Conservation (phyloP, 2,888 invertebrate species). For the Coleophora flavipennella region DNA sequence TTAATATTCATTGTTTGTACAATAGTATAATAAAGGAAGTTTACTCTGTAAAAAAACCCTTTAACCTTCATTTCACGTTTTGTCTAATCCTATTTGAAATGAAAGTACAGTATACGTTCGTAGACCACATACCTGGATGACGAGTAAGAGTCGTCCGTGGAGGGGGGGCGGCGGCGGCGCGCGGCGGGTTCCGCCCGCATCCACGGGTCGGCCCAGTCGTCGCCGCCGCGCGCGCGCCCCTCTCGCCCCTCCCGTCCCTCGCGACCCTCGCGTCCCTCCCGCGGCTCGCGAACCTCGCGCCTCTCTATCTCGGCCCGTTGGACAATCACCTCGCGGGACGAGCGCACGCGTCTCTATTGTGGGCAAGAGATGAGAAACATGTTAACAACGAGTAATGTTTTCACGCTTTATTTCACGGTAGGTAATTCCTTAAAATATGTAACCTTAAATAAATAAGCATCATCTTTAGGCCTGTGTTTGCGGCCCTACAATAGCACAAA, state of each 20-base stretch:
- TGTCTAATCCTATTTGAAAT: too few species aligned
- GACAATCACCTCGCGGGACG: constrained; percentile 78
- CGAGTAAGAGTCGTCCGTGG: constrained; percentile 62
- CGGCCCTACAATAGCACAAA: too few species aligned
- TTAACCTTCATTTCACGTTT: too few species aligned
- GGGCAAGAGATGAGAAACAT: background rate
- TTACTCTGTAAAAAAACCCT: too few species aligned
- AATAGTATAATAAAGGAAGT: too few species aligned
- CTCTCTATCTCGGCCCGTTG: constrained; percentile 75
- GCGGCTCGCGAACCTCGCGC: constrained; percentile 22
- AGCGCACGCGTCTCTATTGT: constrained; percentile 67
- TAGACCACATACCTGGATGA: constrained; percentile 48
- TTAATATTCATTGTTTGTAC: too few species aligned
- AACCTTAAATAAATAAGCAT: too few species aligned
- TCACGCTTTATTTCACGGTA: too few species aligned
- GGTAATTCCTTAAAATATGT: too few species aligned
- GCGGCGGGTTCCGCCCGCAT: constrained; percentile 76
- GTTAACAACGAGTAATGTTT: too few species aligned
- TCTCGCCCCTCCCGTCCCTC: constrained; percentile 26
- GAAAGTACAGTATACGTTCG: too few species aligned
- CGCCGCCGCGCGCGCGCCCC: constrained; percentile 66
- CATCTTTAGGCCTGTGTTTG: too few species aligned
- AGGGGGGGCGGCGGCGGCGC: constrained; percentile 45
- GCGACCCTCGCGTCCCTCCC: constrained; percentile 24
- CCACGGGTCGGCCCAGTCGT: constrained; percentile 98